Evolutionary conservation across 2,113 vertebrate genomes (phyloP), one percentile per base, ranked within the genome.

Genomic region (Polyodon spathula): DNA sequence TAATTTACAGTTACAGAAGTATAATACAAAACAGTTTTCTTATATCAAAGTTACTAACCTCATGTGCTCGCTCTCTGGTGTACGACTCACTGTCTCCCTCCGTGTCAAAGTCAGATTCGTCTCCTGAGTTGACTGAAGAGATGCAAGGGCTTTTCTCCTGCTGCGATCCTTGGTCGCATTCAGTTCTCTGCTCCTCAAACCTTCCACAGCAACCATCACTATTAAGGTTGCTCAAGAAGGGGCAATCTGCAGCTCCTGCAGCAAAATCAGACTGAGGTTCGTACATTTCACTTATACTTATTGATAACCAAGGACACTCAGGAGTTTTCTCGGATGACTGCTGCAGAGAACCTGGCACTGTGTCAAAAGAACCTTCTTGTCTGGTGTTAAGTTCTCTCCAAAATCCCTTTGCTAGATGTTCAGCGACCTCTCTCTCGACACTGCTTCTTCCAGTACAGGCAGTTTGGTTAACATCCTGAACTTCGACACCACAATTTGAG

Each of bases 391-490:
- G 63, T 55, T 96, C 89, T 39, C 86, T 78, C 95, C 95, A 98
- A 73, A 98, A 97, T 3, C 94, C 93, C 65, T 92, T 89, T 0
- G 94, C 94, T 5, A 97, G 78, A 79, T 98, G 95, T 70, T 98
- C 94, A 2, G 95, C 94, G 58, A 97, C 92, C 66, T 98, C 95
- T 50, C 93, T 88, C 61, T 98, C 94, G 52, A 93, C 93, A 0
- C 84, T 92, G 60, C 92, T 97, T 56, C 93, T 84, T 42, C 88
- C 86, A 10, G 74, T 64, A 14, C 59, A 65, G 68, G 80, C 75
- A 4, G 42, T 12, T 48, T 0, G 62, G 8, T 62, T 76, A 78
- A 77, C 73, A 46, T 66, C 76, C 66, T 37, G 72, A 66, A 63
- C 14, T 70, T 74, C 1, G 50, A 77, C 15, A 72, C 72, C 54